Percentiles rank a stretch among this genome's conserved stretches.
Evolutionary conservation across 2,888 invertebrate genomes (phyloP).

Genomic region (Sinopyrophorus schimmeli): DNA sequence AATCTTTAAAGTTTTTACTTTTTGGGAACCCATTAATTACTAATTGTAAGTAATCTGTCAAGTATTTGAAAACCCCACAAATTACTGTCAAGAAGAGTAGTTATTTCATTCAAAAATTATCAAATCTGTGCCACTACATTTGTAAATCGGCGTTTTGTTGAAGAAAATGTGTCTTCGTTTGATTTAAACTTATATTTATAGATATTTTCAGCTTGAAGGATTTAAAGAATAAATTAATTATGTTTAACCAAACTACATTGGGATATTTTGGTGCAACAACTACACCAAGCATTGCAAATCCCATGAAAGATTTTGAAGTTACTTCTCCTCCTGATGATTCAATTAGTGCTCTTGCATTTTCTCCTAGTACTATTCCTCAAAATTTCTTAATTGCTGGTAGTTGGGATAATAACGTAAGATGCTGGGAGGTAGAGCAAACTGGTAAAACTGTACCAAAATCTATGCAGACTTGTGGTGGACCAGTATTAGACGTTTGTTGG

Average conservation of each 20-base stretch:
- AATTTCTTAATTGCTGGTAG: conserved; percentile 92
- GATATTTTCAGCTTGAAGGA: too few relatives aligned
- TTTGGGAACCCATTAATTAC: too few relatives aligned
- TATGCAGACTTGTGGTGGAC: conserved; percentile 93
- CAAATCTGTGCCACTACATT: too few relatives aligned
- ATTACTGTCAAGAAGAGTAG: too few relatives aligned
- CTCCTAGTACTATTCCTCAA: conserved; percentile 84
- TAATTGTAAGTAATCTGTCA: too few relatives aligned
- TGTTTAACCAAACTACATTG: conserved; percentile 58
- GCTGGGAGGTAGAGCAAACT: conserved; percentile 90
- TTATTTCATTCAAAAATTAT: too few relatives aligned
- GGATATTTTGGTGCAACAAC: conserved; percentile 52
- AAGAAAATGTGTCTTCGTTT: too few relatives aligned
- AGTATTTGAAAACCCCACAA: too few relatives aligned
- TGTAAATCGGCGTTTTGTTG: too few relatives aligned
- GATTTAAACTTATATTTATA: too few relatives aligned
- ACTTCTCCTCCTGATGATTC: conserved; percentile 96
- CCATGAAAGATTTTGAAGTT: conserved; percentile 91
- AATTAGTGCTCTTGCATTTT: conserved; percentile 90
- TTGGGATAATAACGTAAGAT: conserved; percentile 91
- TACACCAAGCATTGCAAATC: conserved; percentile 64
- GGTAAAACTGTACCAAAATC: conserved; percentile 97
- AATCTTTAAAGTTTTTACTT: too few relatives aligned
- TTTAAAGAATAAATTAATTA: conserved; percentile 41
- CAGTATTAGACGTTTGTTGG: conserved; percentile 96